phyloP scores from a whole-genome alignment of 2,113 vertebrate genomes.

The Chroicocephalus ridibundus region DNA sequence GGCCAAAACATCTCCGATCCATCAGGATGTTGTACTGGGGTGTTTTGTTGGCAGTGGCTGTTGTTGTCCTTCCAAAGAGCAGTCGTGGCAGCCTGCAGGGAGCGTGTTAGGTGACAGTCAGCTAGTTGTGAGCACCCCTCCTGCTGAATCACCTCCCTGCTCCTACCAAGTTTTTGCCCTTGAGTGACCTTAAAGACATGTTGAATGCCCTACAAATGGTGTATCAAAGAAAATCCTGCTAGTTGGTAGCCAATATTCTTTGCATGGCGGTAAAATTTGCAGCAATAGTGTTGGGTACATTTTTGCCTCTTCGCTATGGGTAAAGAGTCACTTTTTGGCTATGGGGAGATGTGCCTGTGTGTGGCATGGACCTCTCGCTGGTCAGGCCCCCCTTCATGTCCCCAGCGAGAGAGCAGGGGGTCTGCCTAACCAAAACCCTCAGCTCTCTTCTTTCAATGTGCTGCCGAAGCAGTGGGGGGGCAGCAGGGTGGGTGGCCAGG shows the following conservation, averaged over 20 bases:
- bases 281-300: rapidly evolving
- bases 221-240: not conserved
- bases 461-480: rapidly evolving
- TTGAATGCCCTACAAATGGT: not conserved
- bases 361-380: rapidly evolving
- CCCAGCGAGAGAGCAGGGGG: not conserved
- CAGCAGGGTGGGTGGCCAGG: not conserved
- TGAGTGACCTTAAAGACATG: not conserved
- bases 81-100: not conserved
- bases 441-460: not conserved
- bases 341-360: not conserved
- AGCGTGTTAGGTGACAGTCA: not conserved
- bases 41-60: not conserved
- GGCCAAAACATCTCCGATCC: not conserved
- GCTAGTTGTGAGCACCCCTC: not conserved
- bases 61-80: not conserved
- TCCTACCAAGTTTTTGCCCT: not conserved
- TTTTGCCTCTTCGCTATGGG: not conserved
- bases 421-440: not conserved
- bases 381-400: not conserved
- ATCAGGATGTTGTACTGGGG: not conserved
- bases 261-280: not conserved
- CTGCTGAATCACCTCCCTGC: not conserved
- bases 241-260: not conserved
- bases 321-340: not conserved